Base-by-base conservation (phyloP, 2,113 vertebrate species). In the Columbina picui region DNA sequence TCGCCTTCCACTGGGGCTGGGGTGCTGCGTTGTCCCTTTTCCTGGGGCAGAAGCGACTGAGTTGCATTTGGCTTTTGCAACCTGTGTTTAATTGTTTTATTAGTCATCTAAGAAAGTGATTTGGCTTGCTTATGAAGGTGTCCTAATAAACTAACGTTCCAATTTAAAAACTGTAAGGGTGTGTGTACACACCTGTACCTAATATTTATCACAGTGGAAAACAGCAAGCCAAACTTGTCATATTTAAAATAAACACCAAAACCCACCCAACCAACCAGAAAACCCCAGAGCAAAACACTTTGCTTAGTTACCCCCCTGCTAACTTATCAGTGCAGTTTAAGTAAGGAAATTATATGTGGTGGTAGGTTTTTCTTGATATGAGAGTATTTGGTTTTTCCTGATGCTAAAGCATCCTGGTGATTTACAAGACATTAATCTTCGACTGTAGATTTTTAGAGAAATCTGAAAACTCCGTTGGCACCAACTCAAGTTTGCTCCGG, bases 11-110 rank as follows among this genome's bases (percentile, higher is more conserved):
- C 16, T 6, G 53, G 27, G 47, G 11, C 12, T 26, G 49, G 10
- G 39, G 32, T 18, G 20, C 6, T 29, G 32, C 12, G 0, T 14
- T 50, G 45, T 27, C 4, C 1, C 56, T 25, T 52, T 13, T 22
- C 43, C 47, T 19, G 1, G 1, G 27, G 10, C 41, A 1, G 12
- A 32, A 49, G 52, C 21, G 32, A 26, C 23, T 0, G 23, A 25
- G 45, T 39, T 84, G 36, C 34, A 4, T 9, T 2, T 18, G n/a
- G 65, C 47, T 84, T 84, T 38, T 89, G 69, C 38, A 32, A 52
- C 0, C 1, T 41, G n/a, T 19, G 21, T 43, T 50, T 56, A 6
- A 56, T 75, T 86, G 49, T 10, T 14, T 67, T 63, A 17, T 78
- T 60, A 80, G 63, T 74, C 50, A 34, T 8, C 38, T 39, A 32